Evolutionary conservation across 2,113 vertebrate species (phyloP).

Genomic region (Arenaria interpres): DNA sequence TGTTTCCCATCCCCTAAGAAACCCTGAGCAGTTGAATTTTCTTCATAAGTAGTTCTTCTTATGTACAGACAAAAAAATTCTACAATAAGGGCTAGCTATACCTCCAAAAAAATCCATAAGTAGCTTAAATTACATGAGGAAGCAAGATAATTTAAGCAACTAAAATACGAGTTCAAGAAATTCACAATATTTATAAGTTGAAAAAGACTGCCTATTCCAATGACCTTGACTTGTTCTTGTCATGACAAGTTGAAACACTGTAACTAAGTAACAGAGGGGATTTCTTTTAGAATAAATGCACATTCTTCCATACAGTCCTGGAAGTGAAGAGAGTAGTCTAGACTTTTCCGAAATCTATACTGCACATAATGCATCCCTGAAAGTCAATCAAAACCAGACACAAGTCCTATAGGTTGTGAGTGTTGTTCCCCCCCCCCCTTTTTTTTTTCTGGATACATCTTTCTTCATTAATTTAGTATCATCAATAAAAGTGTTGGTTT

Average conservation of each 20-base stretch:
- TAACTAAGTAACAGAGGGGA: not conserved
- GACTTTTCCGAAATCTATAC: not conserved
- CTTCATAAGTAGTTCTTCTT: not conserved
- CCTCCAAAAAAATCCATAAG: not conserved
- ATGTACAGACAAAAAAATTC: not conserved
- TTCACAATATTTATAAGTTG: not conserved
- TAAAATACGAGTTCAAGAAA: not conserved
- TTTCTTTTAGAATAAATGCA: not conserved
- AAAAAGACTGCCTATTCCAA: not conserved
- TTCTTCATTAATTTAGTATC: not conserved
- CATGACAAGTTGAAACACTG: not conserved
- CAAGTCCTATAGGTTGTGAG: rapidly evolving
- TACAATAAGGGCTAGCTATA: not conserved
- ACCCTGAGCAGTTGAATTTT: not conserved
- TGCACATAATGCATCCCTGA: not conserved
- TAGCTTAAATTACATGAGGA: not conserved
- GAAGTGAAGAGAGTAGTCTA: not conserved
- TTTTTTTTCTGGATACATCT: not conserved
- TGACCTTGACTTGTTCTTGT: not conserved
- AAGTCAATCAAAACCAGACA: not conserved
- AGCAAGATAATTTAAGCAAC: not conserved
- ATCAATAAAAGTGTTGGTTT: not conserved
- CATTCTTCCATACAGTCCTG: not conserved
- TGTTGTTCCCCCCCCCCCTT: rapidly evolving
- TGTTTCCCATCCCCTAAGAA: not conserved